Evolutionary conservation across 2,797 vertebrate genomes (phyloP).

Genomic region (Semaprochilodus insignis): DNA sequence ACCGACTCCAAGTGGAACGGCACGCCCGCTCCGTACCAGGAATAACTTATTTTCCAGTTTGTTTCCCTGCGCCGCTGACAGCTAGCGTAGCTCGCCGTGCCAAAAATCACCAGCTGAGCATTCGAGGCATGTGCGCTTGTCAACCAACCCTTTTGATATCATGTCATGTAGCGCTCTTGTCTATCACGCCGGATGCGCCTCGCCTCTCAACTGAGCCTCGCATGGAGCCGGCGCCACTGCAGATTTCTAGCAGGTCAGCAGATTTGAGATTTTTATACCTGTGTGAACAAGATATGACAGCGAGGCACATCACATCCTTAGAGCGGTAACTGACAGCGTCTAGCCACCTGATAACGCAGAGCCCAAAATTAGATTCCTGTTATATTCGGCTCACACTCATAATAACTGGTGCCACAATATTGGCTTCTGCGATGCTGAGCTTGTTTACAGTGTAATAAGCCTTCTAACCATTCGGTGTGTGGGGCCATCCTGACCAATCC

Average conservation of each 20-base stretch:
- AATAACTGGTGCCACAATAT: neutral
- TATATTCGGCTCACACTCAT: neutral
- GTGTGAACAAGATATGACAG: constrained; percentile 35
- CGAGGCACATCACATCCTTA: constrained; percentile 1
- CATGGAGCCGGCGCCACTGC: constrained; percentile 19
- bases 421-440: neutral
- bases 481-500: neutral
- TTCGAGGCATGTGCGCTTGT: constrained; percentile 19
- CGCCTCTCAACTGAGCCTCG: constrained; percentile 32
- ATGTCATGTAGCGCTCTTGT: constrained; percentile 43
- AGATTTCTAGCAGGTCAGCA: constrained; percentile 23
- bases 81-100: constrained; percentile 10
- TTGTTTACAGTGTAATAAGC: neutral
- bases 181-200: constrained; percentile 38
- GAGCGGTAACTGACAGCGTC: neutral
- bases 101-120: constrained; percentile 38
- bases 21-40: constrained; percentile 1
- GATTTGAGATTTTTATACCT: constrained; percentile 19
- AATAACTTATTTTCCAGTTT: constrained; percentile 29
- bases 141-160: constrained; percentile 44
- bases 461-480: neutral
- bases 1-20: neutral
- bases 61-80: constrained; percentile 15
- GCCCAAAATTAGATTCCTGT: neutral
- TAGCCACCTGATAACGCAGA: neutral